A percentile compares a stretch with the other conserved stretches of the same genome.
Evolutionary conservation across 1,140 invertebrate genomes (phyloP).

Genomic region (Ephestia elutella): DNA sequence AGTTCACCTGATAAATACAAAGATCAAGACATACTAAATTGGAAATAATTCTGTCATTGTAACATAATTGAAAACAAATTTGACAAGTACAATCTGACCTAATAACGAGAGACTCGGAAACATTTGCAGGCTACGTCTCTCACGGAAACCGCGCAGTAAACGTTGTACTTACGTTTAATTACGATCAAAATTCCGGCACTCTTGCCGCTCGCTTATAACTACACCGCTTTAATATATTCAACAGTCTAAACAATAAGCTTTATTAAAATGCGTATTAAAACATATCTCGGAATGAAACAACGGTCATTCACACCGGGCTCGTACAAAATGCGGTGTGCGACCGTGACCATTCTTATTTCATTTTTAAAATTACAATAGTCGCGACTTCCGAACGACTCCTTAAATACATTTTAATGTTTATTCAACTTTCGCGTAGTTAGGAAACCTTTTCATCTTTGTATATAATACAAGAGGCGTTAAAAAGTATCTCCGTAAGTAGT

Average conservation of each 20-base stretch:
- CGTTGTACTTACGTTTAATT: slow-evolving; percentile 21
- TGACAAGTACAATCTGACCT: not conserved
- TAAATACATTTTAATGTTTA: slow-evolving; percentile 24
- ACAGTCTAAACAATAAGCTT: slow-evolving; percentile 57
- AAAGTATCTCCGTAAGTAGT: slow-evolving; percentile 66
- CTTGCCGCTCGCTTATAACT: slow-evolving; percentile 19
- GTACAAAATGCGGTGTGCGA: slow-evolving; percentile 41
- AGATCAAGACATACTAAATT: no score
- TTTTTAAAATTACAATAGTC: not conserved
- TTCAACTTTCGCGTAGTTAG: slow-evolving; percentile 12
- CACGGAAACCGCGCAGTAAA: slow-evolving; percentile 13
- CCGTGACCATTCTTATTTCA: slow-evolving; percentile 31
- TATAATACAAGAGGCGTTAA: slow-evolving; percentile 6
- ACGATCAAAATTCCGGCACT: slow-evolving; percentile 21
- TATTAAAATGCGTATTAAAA: slow-evolving; percentile 68
- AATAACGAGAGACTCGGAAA: not conserved
- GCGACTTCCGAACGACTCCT: slow-evolving; percentile 2
- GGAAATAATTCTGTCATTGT: not conserved
- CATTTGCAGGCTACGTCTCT: slow-evolving; percentile 1
- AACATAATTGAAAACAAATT: not conserved
- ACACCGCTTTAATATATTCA: slow-evolving; percentile 53
- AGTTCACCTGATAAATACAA: no score
- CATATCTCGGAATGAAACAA: slow-evolving; percentile 49
- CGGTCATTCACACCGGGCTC: slow-evolving; percentile 56
- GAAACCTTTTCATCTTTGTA: not conserved